phyloP scores from a whole-genome alignment of 2,888 invertebrate genomes.

The Orthosia cruda region DNA sequence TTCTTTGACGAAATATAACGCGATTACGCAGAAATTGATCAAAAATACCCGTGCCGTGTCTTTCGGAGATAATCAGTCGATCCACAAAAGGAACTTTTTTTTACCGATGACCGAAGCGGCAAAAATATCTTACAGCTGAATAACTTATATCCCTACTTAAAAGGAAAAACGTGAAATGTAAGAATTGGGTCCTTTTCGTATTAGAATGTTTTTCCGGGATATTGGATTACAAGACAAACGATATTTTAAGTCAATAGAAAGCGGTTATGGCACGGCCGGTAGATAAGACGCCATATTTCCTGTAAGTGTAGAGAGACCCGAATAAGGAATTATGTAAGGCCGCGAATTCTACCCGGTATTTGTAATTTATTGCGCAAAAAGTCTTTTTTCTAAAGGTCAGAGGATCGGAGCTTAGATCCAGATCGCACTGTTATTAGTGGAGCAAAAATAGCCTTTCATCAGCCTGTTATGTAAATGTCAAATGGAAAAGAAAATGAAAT shows the following conservation, averaged over 20 bases:
- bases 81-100: slow-evolving; percentile 36
- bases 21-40: slow-evolving; percentile 8
- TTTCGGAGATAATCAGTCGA: slow-evolving; percentile 26
- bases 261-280: slow-evolving; percentile 46
- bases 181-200: slow-evolving; percentile 58
- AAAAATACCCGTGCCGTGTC: slow-evolving; percentile 22
- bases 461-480: not conserved
- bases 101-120: slow-evolving; percentile 24
- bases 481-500: not conserved
- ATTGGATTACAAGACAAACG: slow-evolving; percentile 66
- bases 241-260: slow-evolving; percentile 65
- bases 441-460: not conserved
- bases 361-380: slow-evolving; percentile 40
- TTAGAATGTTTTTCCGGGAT: slow-evolving; percentile 63
- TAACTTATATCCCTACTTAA: slow-evolving; percentile 58
- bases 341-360: slow-evolving; percentile 23
- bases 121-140: slow-evolving; percentile 39
- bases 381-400: not conserved
- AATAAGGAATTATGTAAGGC: slow-evolving; percentile 41
- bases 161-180: slow-evolving; percentile 54
- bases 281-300: slow-evolving; percentile 53
- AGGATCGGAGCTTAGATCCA: not conserved
- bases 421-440: not conserved
- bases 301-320: slow-evolving; percentile 47
- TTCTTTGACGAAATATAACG: slow-evolving; percentile 14